Conservation (phyloP, 2,888 invertebrate genomes). For the Lasioglossum malachurum region DNA sequence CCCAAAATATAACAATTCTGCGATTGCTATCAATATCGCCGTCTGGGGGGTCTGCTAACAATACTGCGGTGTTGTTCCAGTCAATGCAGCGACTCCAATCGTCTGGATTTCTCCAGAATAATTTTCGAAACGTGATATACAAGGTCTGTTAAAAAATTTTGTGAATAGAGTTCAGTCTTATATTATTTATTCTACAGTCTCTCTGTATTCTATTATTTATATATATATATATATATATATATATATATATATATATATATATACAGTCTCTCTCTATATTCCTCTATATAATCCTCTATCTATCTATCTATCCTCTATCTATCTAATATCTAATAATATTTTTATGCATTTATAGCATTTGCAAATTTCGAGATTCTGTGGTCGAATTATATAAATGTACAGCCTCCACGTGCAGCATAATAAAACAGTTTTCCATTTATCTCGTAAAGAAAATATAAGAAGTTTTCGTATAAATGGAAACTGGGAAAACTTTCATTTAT, state of each 20-base stretch:
- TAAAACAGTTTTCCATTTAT: neutral
- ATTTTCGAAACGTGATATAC: neutral
- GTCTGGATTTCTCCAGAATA: neutral
- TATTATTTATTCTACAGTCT: neutral
- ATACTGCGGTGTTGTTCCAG: neutral
- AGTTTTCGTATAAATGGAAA: neutral
- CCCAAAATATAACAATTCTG: constrained; percentile 14
- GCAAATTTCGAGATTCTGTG: no score
- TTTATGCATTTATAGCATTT: no score
- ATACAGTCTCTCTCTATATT: no score
- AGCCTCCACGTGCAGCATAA: neutral
- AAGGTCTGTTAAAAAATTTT: neutral
- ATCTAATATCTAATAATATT: no score
- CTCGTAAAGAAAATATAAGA: neutral
- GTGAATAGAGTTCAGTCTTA: neutral
- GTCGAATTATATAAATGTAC: neutral
- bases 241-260: no score
- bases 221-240: no score
- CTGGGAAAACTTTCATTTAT: neutral
- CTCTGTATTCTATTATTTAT: no score
- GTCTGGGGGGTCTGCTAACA: neutral
- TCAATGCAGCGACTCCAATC: neutral
- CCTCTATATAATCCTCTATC: no score
- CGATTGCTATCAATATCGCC: neutral
- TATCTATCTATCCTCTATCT: no score